A percentile compares a stretch with the other conserved stretches of the same genome.
phyloP scores from a whole-genome alignment of 2,797 vertebrate genomes.

The Carduelis carduelis region DNA sequence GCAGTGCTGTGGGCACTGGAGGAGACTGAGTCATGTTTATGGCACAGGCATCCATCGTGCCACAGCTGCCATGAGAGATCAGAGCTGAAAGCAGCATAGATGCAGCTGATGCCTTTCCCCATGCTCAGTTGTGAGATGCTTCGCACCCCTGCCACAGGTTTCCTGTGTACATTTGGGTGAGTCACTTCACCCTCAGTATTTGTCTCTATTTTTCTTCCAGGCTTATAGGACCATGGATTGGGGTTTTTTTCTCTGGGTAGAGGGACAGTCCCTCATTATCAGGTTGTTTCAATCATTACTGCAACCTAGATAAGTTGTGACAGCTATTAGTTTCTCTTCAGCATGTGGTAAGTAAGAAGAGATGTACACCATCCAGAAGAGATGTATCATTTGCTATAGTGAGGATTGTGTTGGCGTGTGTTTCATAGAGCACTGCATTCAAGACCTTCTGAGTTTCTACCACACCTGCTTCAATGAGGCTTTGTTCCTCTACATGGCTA shows the following conservation, averaged over 20 bases:
- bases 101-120: not conserved
- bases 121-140: not conserved
- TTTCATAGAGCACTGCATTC: not conserved
- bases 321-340: not conserved
- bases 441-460: not conserved
- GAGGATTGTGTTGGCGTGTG: not conserved
- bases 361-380: not conserved
- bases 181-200: not conserved
- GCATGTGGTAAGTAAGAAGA: not conserved
- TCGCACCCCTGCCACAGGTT: not conserved
- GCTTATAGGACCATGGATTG: not conserved
- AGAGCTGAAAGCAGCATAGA: not conserved
- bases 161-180: not conserved
- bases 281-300: not conserved
- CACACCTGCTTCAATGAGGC: not conserved
- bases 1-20: not conserved
- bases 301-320: not conserved
- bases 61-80: not conserved
- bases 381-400: not conserved
- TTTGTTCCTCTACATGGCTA: not conserved
- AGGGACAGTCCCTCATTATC: not conserved
- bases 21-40: not conserved
- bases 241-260: not conserved
- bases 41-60: rapidly evolving
- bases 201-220: not conserved